These are phyloP conservation scores for Gnathonemus longibarbis DNA, from an alignment of 2,113 vertebrate genomes.

Conservation along the genomic window DNA sequence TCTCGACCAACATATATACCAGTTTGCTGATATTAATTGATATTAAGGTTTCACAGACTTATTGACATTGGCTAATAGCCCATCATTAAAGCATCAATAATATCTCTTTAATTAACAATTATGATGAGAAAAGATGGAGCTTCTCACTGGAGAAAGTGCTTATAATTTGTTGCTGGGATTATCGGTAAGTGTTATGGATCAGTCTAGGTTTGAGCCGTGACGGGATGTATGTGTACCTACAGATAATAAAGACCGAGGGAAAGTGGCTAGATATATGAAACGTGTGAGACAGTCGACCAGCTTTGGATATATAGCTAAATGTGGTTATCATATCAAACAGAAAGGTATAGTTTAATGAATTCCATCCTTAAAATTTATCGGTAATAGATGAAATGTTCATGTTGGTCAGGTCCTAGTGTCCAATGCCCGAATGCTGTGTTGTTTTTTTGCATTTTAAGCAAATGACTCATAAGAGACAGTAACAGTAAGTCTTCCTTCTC, in stretches of 20 bases:
- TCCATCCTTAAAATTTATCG: not conserved
- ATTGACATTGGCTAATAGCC: not conserved
- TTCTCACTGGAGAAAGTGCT: not conserved
- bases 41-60: not conserved
- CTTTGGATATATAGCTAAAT: not conserved
- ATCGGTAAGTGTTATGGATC: not conserved
- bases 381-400: not conserved
- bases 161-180: not conserved
- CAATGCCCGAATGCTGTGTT: not conserved
- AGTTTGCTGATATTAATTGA: not conserved
- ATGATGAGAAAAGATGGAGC: not conserved
- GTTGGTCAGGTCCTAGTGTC: not conserved
- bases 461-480: not conserved
- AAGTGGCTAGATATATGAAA: not conserved
- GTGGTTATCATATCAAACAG: not conserved
- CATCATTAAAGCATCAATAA: not conserved
- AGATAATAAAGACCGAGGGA: not conserved
- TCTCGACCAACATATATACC: not conserved
- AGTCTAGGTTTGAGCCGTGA: not conserved
- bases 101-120: not conserved
- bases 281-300: not conserved
- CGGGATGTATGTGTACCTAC: not conserved
- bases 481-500: conserved; percentile 19
- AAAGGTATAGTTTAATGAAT: not conserved
- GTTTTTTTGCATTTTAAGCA: not conserved